Evolutionary conservation across 2,797 vertebrate species (phyloP).

Genomic region (Mus caroli): DNA sequence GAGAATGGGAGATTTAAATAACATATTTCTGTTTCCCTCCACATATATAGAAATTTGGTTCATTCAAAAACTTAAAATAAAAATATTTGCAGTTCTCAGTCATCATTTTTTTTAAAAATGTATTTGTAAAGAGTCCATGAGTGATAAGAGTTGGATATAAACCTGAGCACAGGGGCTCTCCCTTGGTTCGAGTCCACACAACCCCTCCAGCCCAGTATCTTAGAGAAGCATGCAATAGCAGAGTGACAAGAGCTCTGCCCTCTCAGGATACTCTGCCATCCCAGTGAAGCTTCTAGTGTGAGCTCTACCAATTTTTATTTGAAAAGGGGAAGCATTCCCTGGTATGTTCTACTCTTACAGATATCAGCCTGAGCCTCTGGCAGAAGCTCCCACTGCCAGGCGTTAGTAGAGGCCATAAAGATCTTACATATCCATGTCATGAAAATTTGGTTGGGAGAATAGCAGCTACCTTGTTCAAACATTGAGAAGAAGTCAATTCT

Average conservation of each 20-base stretch:
- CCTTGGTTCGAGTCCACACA: background rate
- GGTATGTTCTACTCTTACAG: slow-evolving; percentile 35
- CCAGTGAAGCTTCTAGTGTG: slow-evolving; percentile 27
- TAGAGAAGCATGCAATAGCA: background rate
- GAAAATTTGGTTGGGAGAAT: background rate
- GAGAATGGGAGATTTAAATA: background rate
- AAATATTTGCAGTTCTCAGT: background rate
- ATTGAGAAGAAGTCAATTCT: slow-evolving; percentile 54
- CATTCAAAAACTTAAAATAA: background rate
- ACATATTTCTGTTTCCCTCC: background rate
- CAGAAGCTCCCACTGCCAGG: slow-evolving; percentile 61
- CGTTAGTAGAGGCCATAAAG: slow-evolving; percentile 30
- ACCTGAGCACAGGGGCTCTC: background rate
- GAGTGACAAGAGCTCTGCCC: background rate
- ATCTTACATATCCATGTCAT: slow-evolving; percentile 28
- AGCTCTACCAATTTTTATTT: slow-evolving; percentile 64
- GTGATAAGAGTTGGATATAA: background rate
- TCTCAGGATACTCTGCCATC: slow-evolving; percentile 54
- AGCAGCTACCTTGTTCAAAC: slow-evolving; percentile 42
- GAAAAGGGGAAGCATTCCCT: slow-evolving; percentile 57
- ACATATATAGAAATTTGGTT: background rate
- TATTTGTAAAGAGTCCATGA: background rate
- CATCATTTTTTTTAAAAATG: background rate
- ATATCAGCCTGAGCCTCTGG: slow-evolving; percentile 1
- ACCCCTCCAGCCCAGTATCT: background rate